Base-by-base conservation (phyloP, 2,888 invertebrate species). In the Lottia scabra region DNA sequence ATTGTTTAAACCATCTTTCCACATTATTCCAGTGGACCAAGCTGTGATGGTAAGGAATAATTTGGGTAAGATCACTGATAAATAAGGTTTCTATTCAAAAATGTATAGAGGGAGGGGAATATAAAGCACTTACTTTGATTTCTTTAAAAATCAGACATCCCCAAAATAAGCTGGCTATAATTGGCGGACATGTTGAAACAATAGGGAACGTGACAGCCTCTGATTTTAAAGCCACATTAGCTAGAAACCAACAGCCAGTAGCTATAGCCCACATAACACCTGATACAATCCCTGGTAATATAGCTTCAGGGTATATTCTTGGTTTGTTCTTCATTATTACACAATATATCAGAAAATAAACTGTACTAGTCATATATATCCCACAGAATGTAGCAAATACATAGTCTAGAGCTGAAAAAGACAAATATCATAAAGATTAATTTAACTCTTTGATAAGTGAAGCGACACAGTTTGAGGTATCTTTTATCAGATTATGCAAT, bases 131-230 rank as follows among this genome's bases (percentile, higher is more conserved):
- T 78, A 90, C 90, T 80, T 78, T 83, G 23, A 91, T 90, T 81
- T 91, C 91, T 74, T 85, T 87, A 80, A 90, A 91, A 70, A 90
- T 85, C 67, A 90, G 78, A 12, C 91, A 88, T 70, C 91, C 90
- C 89, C 91, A 90, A 65, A 83, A 68, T 46, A 83, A 69, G 0
- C 90, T 85, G 4, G 90, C 90, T 30, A 91, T 83, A 46, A 90
- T 87, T 16, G 87, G 89, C 4, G 91, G 91, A 26, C 88, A 84
- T 30, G 90, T 89, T 26, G 90, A 88, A 16, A 91, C 87, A 65
- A 91, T 90, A 16, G 91, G 91, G 75, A 91, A 91, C 27, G 90
- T 88, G 69, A 91, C 88, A n/a, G 91, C 83, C 77, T 90, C 89
- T 0, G 90, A 89, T 56, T 56, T 56, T 38, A 91, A 84, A 3